Evolutionary conservation across 2,888 invertebrate species (phyloP).

Genomic region (Megamerina dolium): DNA sequence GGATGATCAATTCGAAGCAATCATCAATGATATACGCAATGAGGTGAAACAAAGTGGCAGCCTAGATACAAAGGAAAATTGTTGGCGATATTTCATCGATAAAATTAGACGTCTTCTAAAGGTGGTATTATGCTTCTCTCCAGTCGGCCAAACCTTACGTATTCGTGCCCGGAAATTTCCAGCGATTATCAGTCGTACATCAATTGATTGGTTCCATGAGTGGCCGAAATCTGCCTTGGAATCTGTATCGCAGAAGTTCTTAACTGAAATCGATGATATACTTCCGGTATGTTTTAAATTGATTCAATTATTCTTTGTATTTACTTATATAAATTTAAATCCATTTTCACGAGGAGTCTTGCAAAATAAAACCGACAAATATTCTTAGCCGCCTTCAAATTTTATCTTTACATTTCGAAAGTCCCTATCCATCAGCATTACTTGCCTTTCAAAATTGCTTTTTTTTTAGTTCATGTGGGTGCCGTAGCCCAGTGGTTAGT

Average conservation of each 20-base stretch:
- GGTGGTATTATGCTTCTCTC: slow-evolving; percentile 91
- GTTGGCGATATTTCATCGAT: slow-evolving; percentile 93
- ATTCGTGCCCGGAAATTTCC: slow-evolving; percentile 88
- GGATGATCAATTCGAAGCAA: slow-evolving; percentile 86
- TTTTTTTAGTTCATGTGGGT: no score
- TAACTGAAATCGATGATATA: slow-evolving; percentile 68
- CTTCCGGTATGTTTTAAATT: slow-evolving; percentile 56
- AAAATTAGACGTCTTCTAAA: slow-evolving; percentile 73
- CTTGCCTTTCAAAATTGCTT: no score
- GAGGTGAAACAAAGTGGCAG: slow-evolving; percentile 80
- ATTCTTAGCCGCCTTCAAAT: background rate
- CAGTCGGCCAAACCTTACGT: slow-evolving; percentile 84
- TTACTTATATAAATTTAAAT: no score
- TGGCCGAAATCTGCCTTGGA: slow-evolving; percentile 90
- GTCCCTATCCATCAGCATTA: no score
- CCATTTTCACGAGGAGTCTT: no score
- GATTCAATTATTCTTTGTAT: background rate
- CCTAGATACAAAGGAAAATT: slow-evolving; percentile 84
- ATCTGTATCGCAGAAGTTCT: slow-evolving; percentile 82
- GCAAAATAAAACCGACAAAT: no score
- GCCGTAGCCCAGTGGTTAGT: no score
- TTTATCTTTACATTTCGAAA: no score
- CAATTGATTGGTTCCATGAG: slow-evolving; percentile 96
- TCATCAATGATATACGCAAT: slow-evolving; percentile 69
- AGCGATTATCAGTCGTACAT: slow-evolving; percentile 85